phyloP scores from a whole-genome alignment of 2,797 vertebrate species.

The Pristis pectinata region DNA sequence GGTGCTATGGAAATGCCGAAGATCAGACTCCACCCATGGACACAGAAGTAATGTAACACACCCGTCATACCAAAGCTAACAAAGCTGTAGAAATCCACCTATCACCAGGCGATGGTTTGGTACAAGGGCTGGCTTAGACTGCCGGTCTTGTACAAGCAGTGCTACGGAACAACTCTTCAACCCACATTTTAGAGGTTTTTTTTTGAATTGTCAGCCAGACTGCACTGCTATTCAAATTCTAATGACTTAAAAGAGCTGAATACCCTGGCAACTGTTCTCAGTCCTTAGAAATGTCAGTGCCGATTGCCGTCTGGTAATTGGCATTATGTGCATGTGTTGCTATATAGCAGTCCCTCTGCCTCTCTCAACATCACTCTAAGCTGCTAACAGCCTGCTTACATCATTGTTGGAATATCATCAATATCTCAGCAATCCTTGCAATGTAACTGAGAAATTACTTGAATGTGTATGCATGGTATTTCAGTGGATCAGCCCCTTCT shows the following conservation, averaged over 20 bases:
- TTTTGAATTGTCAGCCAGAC: background rate
- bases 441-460: no score
- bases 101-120: background rate
- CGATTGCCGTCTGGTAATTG: background rate
- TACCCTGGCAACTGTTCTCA: background rate
- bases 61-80: background rate
- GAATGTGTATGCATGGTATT: background rate
- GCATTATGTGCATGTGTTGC: slow-evolving; percentile 10
- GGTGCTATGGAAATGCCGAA: background rate
- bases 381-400: background rate
- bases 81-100: background rate
- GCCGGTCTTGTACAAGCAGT: background rate
- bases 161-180: background rate
- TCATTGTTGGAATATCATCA: slow-evolving; percentile 14
- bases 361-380: background rate
- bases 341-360: background rate
- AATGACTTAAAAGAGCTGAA: slow-evolving; percentile 5
- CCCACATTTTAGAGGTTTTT: background rate
- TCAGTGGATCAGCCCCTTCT: background rate
- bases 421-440: background rate
- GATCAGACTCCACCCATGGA: background rate
- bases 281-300: background rate
- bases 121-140: background rate
- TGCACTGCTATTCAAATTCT: background rate
- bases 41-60: background rate